phyloP scores from a whole-genome alignment of 2,113 vertebrate species.

The Anas platyrhynchos region DNA sequence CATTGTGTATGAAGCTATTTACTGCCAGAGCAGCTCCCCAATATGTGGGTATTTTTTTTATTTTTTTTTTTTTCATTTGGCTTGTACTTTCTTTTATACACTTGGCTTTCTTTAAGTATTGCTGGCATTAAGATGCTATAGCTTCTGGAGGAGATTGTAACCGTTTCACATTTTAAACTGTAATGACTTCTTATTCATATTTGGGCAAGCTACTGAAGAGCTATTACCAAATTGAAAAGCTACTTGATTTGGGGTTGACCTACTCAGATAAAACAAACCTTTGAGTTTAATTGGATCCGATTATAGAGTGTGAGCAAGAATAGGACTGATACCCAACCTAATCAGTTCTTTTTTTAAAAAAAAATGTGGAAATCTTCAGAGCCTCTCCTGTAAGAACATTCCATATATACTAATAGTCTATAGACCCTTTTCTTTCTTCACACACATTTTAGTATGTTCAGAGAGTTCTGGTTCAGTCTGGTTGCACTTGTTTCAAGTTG shows the following conservation, averaged over 20 bases:
- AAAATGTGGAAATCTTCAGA: slow-evolving; percentile 24
- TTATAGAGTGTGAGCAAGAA: slow-evolving; percentile 4
- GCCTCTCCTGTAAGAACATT: neutral
- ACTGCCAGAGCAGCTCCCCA: neutral
- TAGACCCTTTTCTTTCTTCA: neutral
- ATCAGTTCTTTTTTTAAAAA: neutral
- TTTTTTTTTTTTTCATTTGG: neutral
- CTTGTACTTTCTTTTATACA: neutral
- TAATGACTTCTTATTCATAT: neutral
- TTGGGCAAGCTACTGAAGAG: neutral
- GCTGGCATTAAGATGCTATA: neutral
- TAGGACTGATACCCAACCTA: neutral
- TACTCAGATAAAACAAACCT: slow-evolving; percentile 52
- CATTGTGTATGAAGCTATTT: neutral
- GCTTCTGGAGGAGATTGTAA: neutral
- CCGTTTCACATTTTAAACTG: neutral
- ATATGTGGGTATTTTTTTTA: neutral
- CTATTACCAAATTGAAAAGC: slow-evolving; percentile 21
- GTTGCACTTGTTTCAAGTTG: slow-evolving; percentile 55
- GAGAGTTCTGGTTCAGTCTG: slow-evolving; percentile 43
- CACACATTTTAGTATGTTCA: slow-evolving; percentile 29
- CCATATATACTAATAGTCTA: neutral
- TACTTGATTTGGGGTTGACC: slow-evolving; percentile 40
- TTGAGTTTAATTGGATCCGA: slow-evolving; percentile 20
- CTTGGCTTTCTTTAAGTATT: neutral